Percentiles rank a stretch among this genome's conserved stretches.
Evolutionary conservation across 1,140 invertebrate genomes (phyloP).

Genomic region (Matsumurasca onukii): DNA sequence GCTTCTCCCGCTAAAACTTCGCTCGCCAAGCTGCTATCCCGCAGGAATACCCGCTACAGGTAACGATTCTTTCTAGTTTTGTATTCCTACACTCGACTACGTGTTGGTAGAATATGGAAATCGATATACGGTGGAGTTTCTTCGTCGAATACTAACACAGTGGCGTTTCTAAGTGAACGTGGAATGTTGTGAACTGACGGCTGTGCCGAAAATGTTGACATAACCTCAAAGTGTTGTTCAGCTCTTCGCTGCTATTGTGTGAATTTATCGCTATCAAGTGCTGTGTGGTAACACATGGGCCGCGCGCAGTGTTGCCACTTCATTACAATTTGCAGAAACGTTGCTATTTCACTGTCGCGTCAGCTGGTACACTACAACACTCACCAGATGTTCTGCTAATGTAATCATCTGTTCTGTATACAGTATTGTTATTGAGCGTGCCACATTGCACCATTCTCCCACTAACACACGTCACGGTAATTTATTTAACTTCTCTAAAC

Average conservation of each 20-base stretch:
- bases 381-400: conserved; percentile 14
- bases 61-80: neutral
- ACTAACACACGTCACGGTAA: no score
- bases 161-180: neutral
- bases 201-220: conserved; percentile 1
- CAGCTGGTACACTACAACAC: neutral
- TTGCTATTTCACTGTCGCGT: no score
- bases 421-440: conserved; percentile 17
- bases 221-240: conserved; percentile 9
- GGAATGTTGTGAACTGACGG: neutral
- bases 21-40: conserved; percentile 17
- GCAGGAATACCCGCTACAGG: conserved; percentile 15
- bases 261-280: neutral
- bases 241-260: neutral
- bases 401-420: neutral
- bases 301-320: neutral
- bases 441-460: neutral
- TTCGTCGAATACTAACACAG: neutral
- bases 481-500: no score
- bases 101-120: neutral
- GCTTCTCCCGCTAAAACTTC: conserved; percentile 16
- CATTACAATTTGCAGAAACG: no score
- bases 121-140: no score
- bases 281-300: neutral
- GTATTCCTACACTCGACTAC: neutral